phyloP scores from a whole-genome alignment of 2,888 invertebrate species.

The Tethea ocularis region DNA sequence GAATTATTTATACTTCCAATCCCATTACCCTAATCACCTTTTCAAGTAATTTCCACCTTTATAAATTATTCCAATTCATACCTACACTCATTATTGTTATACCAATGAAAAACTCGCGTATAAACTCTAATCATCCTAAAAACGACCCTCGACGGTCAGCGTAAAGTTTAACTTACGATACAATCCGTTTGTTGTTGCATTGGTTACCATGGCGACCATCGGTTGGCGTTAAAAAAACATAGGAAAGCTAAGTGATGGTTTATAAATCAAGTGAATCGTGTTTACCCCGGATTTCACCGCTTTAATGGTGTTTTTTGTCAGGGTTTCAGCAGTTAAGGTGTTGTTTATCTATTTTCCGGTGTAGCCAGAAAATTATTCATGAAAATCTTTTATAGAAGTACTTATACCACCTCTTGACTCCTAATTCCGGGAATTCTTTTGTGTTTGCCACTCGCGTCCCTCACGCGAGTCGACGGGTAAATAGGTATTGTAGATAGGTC shows the following conservation, averaged over 20 bases:
- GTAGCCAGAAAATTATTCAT: neutral
- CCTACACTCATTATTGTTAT: neutral
- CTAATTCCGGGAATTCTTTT: no score
- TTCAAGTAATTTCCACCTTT: neutral
- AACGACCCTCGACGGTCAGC: neutral
- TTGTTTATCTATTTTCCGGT: neutral
- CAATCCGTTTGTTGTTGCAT: constrained; percentile 42
- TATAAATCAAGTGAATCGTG: constrained; percentile 31
- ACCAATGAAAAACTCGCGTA: neutral
- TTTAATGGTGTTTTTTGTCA: constrained; percentile 19
- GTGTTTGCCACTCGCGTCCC: no score
- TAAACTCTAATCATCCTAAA: neutral
- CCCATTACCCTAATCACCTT: neutral
- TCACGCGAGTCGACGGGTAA: no score
- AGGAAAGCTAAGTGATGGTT: neutral
- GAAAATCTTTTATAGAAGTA: neutral
- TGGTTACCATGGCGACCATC: constrained; percentile 51
- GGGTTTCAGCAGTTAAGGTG: neutral
- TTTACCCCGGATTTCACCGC: constrained; percentile 28
- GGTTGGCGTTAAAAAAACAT: constrained; percentile 28
- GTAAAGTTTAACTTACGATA: constrained; percentile 1
- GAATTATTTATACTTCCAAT: neutral
- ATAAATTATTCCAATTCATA: constrained; percentile 2
- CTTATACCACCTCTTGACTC: no score
- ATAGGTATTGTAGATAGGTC: no score